A percentile compares a stretch with the other conserved stretches of the same genome.
Conservation (phyloP, 2,797 vertebrate species). For the Stomatorhinus walkeri region DNA sequence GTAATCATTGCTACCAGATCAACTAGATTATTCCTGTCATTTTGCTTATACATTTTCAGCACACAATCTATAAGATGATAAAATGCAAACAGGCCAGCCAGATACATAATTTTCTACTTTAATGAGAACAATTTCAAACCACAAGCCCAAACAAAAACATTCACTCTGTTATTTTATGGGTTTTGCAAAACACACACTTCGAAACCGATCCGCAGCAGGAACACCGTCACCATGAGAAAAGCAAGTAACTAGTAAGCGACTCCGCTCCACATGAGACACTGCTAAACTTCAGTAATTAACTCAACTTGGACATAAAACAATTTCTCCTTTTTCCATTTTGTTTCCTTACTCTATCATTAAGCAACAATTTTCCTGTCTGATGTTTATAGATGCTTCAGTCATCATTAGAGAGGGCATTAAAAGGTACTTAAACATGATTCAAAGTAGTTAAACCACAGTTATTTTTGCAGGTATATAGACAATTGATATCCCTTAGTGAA, state of each 20-base stretch:
- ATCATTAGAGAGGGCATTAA: neutral
- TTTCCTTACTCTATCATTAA: neutral
- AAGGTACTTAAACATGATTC: neutral
- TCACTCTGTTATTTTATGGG: neutral
- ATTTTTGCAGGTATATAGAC: neutral
- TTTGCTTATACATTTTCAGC: neutral
- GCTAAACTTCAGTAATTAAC: neutral
- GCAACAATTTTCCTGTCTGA: neutral
- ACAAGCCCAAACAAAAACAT: neutral
- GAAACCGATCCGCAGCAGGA: neutral
- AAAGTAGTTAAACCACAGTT: neutral
- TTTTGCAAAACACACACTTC: neutral
- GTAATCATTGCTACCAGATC: neutral
- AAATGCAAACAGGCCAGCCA: neutral
- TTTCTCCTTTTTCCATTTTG: neutral
- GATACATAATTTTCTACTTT: neutral
- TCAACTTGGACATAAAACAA: neutral
- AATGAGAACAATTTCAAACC: slow-evolving; percentile 5
- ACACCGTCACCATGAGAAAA: neutral
- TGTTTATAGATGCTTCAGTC: neutral
- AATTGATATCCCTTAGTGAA: neutral
- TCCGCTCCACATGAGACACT: neutral
- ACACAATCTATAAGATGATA: neutral
- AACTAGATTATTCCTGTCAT: neutral
- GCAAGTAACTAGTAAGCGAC: neutral